phyloP scores from a whole-genome alignment of 1,140 invertebrate genomes.

The Brachionus asplanchnoidis region DNA sequence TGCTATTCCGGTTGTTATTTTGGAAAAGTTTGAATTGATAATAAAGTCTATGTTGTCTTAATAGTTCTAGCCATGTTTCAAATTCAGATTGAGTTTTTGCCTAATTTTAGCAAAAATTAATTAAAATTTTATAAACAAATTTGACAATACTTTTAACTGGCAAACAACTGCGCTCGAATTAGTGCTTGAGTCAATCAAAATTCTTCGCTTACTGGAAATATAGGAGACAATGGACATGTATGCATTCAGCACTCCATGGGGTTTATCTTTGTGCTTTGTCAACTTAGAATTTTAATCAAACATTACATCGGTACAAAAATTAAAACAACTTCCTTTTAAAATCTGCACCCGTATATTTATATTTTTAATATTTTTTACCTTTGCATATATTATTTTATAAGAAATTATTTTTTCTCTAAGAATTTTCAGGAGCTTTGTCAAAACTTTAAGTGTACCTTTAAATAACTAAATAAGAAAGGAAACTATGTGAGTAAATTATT shows the following conservation, averaged over 20 bases:
- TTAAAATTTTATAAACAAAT: background rate
- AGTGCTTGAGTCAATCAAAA: constrained; percentile 34
- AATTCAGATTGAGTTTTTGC: constrained; percentile 69
- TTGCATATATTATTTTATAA: no score
- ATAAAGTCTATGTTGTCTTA: constrained; percentile 73
- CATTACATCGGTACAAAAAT: background rate
- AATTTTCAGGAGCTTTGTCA: no score
- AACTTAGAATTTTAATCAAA: background rate
- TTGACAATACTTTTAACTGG: constrained; percentile 1
- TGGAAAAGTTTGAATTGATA: constrained; percentile 67
- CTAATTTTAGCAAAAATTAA: constrained; percentile 47
- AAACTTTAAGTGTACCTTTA: no score
- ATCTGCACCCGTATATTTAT: background rate
- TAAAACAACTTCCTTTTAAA: background rate
- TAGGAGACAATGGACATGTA: constrained; percentile 38
- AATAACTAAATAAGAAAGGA: no score
- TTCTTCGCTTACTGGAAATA: background rate
- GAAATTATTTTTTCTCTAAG: no score
- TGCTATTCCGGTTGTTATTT: constrained; percentile 44
- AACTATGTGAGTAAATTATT: no score
- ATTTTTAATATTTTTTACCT: no score
- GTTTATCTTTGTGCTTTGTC: constrained; percentile 4
- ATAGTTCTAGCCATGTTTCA: constrained; percentile 68
- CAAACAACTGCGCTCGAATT: constrained; percentile 14
- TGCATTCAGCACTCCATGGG: constrained; percentile 19